Percentiles rank a stretch among this genome's conserved stretches.
Conservation (phyloP, 1,140 invertebrate genomes). For the Mycetomoellerius zeteki region DNA sequence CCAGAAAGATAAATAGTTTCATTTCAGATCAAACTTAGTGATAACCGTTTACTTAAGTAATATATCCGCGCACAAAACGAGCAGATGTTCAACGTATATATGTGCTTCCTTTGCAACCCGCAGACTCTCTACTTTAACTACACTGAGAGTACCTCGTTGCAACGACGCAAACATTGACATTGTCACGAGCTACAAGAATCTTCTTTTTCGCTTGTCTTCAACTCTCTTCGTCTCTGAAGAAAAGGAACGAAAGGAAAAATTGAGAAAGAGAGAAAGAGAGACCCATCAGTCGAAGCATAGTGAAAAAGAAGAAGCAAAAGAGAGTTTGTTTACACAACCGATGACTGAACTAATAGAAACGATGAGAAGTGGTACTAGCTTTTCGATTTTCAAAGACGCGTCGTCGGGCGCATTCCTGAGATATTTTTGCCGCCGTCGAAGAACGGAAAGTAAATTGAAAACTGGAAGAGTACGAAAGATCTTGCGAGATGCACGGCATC, state of each 20-base stretch:
- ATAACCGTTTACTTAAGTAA: slow-evolving; percentile 79
- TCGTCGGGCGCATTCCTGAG: slow-evolving; percentile 57
- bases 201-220: slow-evolving; percentile 11
- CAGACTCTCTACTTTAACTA: slow-evolving; percentile 71
- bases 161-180: slow-evolving; percentile 82
- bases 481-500: slow-evolving; percentile 1
- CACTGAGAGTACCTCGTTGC: slow-evolving; percentile 74
- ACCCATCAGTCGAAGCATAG: slow-evolving; percentile 29
- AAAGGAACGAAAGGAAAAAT: slow-evolving; percentile 33
- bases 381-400: slow-evolving; percentile 59
- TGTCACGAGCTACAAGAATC: slow-evolving; percentile 77
- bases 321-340: slow-evolving; percentile 73
- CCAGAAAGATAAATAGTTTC: slow-evolving; percentile 12
- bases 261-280: not conserved
- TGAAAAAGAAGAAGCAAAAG: slow-evolving; percentile 43
- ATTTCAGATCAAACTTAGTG: slow-evolving; percentile 65
- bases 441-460: slow-evolving; percentile 37
- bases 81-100: slow-evolving; percentile 73
- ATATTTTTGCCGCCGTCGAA: slow-evolving; percentile 29
- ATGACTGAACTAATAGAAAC: slow-evolving; percentile 80
- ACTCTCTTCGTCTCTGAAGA: slow-evolving; percentile 14
- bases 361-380: slow-evolving; percentile 67
- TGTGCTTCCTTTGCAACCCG: slow-evolving; percentile 71
- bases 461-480: slow-evolving; percentile 35
- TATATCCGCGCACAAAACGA: slow-evolving; percentile 72